Evolutionary conservation across 2,797 vertebrate genomes (phyloP).

Genomic region (Melanotaenia boesemani): DNA sequence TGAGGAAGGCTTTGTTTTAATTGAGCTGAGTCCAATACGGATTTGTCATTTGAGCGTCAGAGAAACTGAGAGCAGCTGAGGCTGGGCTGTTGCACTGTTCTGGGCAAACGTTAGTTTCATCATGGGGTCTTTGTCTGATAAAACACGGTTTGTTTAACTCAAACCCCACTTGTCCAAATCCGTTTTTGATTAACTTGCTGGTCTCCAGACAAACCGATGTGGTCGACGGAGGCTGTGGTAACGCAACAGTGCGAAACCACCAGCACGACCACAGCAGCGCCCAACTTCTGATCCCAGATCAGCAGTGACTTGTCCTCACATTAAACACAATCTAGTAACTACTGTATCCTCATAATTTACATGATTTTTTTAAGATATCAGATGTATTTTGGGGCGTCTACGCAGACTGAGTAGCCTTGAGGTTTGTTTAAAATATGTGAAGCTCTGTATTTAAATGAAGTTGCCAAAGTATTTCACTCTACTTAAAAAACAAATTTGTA

Average conservation of each 20-base stretch:
- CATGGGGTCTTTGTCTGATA: slow-evolving; percentile 47
- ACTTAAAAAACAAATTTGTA: no score
- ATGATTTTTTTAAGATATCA: background rate
- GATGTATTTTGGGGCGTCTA: background rate
- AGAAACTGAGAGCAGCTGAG: slow-evolving; percentile 20
- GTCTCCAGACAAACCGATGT: slow-evolving; percentile 72
- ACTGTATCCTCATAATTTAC: background rate
- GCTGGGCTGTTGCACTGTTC: slow-evolving; percentile 14
- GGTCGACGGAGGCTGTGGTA: slow-evolving; percentile 69
- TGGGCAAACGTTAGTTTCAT: slow-evolving; percentile 51
- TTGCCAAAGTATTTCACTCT: background rate
- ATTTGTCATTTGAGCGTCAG: slow-evolving; percentile 34
- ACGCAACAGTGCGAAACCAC: slow-evolving; percentile 77
- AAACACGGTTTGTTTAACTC: slow-evolving; percentile 56
- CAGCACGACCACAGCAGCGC: slow-evolving; percentile 59
- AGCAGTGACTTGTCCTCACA: slow-evolving; percentile 6
- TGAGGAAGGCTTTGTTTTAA: slow-evolving; percentile 19
- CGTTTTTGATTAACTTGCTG: slow-evolving; percentile 81
- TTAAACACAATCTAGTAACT: background rate
- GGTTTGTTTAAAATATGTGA: background rate
- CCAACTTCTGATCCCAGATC: slow-evolving; percentile 57
- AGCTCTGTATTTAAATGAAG: slow-evolving; percentile 19
- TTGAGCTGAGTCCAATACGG: slow-evolving; percentile 20
- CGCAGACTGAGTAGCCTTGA: background rate
- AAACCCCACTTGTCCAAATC: slow-evolving; percentile 77